Evolutionary conservation across 53 echinoderm and acorn worm genomes (phyloP).

Genomic region (Antedon mediterranea): DNA sequence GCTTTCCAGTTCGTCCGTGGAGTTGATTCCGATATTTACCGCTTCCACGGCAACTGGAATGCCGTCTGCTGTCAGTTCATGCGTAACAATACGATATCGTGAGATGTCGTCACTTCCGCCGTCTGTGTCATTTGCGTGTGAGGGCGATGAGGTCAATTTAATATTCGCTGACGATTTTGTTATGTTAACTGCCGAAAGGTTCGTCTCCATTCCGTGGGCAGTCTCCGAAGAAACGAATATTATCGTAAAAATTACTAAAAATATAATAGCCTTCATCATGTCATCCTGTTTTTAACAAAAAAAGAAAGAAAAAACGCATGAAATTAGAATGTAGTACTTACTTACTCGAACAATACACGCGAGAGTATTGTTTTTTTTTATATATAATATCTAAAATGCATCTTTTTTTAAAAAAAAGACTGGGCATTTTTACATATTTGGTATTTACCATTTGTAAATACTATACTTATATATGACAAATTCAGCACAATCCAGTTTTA

Average conservation of each 20-base stretch:
- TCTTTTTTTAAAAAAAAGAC: too few relatives aligned
- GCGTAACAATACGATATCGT: not conserved
- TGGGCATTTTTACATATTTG: too few relatives aligned
- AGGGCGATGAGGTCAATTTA: not conserved
- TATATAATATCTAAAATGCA: too few relatives aligned
- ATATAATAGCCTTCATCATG: not conserved
- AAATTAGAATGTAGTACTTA: too few relatives aligned
- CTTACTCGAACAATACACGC: too few relatives aligned
- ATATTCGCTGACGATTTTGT: not conserved
- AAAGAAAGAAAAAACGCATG: not conserved
- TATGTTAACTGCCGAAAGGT: not conserved
- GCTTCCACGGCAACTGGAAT: not conserved
- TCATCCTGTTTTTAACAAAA: not conserved
- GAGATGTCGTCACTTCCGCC: not conserved
- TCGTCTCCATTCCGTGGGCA: not conserved
- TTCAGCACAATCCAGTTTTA: too few relatives aligned
- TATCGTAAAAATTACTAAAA: not conserved
- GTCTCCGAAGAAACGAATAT: not conserved
- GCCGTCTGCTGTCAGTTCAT: not conserved
- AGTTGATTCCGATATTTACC: not conserved
- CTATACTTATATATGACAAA: too few relatives aligned
- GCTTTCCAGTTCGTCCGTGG: not conserved
- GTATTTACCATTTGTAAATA: too few relatives aligned
- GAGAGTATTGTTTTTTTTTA: too few relatives aligned
- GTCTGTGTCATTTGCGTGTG: not conserved